A percentile compares a stretch with the other conserved stretches of the same genome.
phyloP scores from a whole-genome alignment of 2,113 vertebrate genomes.

The Nymphicus hollandicus region DNA sequence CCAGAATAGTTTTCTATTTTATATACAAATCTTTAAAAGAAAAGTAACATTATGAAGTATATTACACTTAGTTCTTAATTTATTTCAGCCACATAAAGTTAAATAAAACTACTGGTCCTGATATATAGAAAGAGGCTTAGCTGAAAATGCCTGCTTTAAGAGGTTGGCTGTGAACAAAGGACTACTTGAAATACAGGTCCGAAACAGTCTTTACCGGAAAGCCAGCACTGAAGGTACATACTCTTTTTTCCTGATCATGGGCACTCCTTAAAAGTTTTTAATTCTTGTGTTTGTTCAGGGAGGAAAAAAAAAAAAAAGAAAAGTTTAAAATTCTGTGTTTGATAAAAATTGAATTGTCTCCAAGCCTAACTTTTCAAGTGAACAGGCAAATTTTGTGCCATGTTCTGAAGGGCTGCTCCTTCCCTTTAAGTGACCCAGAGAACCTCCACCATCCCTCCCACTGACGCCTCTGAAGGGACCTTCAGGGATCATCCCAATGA shows the following conservation, averaged over 20 bases:
- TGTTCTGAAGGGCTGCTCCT: neutral
- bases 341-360: neutral
- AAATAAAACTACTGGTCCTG: neutral
- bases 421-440: neutral
- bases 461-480: accelerated
- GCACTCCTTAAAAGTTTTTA: neutral
- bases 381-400: neutral
- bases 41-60: neutral
- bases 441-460: neutral
- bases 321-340: neutral
- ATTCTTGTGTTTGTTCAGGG: neutral
- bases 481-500: neutral
- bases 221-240: neutral
- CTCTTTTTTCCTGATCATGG: neutral
- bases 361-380: neutral
- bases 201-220: neutral
- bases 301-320: neutral
- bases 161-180: neutral
- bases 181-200: neutral
- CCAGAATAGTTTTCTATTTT: neutral
- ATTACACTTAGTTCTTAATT: neutral
- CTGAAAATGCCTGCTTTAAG: neutral
- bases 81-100: neutral
- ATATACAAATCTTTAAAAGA: neutral
- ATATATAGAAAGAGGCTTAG: neutral